Conservation (phyloP, 1,140 invertebrate genomes). For the Rhopalosiphum maidis region DNA sequence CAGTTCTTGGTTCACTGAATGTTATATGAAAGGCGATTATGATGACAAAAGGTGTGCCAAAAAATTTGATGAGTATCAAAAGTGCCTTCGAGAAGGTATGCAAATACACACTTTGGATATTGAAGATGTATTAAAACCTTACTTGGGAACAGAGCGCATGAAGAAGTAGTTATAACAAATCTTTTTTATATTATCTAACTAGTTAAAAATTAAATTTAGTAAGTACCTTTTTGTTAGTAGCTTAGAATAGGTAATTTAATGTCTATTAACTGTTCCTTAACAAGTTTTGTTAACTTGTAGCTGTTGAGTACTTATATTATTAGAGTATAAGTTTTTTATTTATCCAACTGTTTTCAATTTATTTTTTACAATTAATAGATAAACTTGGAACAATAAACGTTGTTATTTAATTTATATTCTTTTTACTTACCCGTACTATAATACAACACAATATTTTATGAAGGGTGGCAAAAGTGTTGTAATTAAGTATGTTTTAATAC, state of each 20-base stretch:
- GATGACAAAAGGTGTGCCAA: conserved; percentile 44
- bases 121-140: conserved; percentile 46
- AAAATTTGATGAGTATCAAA: conserved; percentile 39
- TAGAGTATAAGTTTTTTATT: neutral
- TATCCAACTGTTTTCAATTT: neutral
- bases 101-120: neutral
- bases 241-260: neutral
- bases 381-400: neutral
- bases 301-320: neutral
- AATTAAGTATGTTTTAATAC: neutral
- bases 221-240: neutral
- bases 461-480: neutral
- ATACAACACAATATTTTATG: neutral
- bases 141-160: conserved; percentile 26
- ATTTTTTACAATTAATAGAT: neutral
- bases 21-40: conserved; percentile 53
- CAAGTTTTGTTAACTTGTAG: neutral
- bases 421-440: neutral
- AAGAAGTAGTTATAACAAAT: neutral
- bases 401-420: neutral
- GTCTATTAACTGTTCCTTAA: neutral
- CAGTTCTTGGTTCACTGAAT: conserved; percentile 39
- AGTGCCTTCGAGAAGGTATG: conserved; percentile 12
- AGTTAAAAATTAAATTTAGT: neutral
- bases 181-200: neutral